phyloP scores from a whole-genome alignment of 2,113 vertebrate species.

The Papio anubis region DNA sequence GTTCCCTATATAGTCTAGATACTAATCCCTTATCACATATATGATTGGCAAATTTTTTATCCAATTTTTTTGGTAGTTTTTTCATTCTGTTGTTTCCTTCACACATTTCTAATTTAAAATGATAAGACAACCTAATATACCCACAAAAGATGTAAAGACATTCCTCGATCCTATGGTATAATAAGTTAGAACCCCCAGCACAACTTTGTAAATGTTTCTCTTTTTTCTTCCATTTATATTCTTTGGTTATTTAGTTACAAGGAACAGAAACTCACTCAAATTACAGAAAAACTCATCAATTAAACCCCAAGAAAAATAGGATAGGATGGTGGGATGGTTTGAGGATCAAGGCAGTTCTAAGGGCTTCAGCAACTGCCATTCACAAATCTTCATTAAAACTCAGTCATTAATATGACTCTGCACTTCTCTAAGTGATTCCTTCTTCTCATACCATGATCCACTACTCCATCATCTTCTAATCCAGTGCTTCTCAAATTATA shows the following conservation, averaged over 20 bases:
- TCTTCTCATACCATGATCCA: background rate
- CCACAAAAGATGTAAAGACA: background rate
- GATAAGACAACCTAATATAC: background rate
- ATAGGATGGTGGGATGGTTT: background rate
- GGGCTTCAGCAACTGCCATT: background rate
- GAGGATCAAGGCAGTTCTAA: background rate
- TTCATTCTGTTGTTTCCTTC: background rate
- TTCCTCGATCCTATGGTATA: background rate
- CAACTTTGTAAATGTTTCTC: background rate
- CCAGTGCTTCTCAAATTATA: background rate
- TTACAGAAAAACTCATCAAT: background rate
- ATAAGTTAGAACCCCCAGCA: background rate
- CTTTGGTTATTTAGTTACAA: background rate
- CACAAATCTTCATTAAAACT: background rate
- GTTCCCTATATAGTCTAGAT: background rate
- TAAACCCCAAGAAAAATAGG: background rate
- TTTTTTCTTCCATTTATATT: background rate
- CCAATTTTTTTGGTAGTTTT: background rate
- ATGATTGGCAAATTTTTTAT: background rate
- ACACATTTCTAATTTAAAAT: background rate
- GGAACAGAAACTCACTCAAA: background rate
- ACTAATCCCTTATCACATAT: background rate
- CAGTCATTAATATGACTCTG: background rate
- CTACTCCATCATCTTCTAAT: background rate
- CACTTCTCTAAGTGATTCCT: background rate